A percentile compares a stretch with the other conserved stretches of the same genome.
These are phyloP conservation scores for Imbricaverruca yamaguchii DNA, from an alignment of 2,888 invertebrate species.

Conservation along the genomic window DNA sequence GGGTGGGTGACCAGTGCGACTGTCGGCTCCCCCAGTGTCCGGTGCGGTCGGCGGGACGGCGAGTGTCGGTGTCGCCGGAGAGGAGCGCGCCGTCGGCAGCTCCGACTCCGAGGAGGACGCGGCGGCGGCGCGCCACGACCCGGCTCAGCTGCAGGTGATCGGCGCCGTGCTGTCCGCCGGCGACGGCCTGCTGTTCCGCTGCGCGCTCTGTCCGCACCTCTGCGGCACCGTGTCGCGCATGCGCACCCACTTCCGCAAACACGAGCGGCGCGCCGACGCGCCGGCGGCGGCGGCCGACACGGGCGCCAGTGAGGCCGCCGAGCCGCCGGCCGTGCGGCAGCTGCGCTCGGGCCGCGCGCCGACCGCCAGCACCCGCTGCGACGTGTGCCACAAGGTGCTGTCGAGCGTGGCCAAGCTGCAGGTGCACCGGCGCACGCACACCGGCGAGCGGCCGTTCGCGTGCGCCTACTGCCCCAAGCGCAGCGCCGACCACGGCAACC, in stretches of 20 bases:
- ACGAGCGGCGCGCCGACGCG: neutral
- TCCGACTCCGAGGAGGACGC: too few relatives aligned
- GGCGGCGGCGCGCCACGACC: too few relatives aligned
- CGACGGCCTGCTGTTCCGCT: slow-evolving; percentile 10
- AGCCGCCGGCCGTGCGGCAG: neutral
- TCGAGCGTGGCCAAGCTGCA: neutral
- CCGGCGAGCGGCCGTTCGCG: neutral
- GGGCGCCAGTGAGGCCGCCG: neutral
- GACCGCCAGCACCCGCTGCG: neutral
- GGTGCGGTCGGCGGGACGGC: too few relatives aligned
- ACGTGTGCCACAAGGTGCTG: neutral
- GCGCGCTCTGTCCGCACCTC: neutral
- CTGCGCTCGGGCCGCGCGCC: neutral
- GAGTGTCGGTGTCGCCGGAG: too few relatives aligned
- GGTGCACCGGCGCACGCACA: neutral
- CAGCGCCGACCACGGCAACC: neutral
- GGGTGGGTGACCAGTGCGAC: too few relatives aligned
- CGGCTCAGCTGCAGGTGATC: neutral
- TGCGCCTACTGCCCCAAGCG: neutral
- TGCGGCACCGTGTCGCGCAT: neutral
- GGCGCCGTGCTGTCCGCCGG: neutral
- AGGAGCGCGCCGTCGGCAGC: too few relatives aligned
- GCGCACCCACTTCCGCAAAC: neutral
- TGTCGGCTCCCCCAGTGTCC: too few relatives aligned
- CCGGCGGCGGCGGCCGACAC: neutral